Evolutionary conservation across 1,140 invertebrate genomes (phyloP).

Genomic region (Drosophila sulfurigaster): DNA sequence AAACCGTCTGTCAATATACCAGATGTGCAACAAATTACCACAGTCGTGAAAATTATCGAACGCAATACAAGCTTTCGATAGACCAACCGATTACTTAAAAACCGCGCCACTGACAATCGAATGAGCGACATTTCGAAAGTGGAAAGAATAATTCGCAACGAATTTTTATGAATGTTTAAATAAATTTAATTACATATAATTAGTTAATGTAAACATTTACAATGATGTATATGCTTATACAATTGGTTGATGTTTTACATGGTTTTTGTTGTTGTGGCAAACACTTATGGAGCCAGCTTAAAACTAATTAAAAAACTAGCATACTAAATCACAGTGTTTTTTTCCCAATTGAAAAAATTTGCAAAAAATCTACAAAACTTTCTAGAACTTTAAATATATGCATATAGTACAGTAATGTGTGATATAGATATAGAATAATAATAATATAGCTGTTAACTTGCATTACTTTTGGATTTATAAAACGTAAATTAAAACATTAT

Average conservation of each 20-base stretch:
- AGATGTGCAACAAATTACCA: neutral
- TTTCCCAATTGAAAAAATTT: slow-evolving; percentile 82
- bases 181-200: slow-evolving; percentile 78
- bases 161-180: slow-evolving; percentile 71
- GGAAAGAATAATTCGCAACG: slow-evolving; percentile 9
- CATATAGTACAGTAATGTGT: slow-evolving; percentile 35
- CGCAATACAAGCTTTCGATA: neutral
- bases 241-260: slow-evolving; percentile 45
- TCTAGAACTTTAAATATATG: slow-evolving; percentile 55
- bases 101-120: neutral
- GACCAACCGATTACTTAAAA: neutral
- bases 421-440: slow-evolving; percentile 37
- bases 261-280: slow-evolving; percentile 24
- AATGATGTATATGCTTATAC: slow-evolving; percentile 57
- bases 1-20: neutral
- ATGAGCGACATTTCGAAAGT: neutral
- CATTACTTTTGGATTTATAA: slow-evolving; percentile 59
- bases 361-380: slow-evolving; percentile 76
- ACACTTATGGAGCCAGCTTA: slow-evolving; percentile 53
- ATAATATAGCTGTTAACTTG: slow-evolving; percentile 39
- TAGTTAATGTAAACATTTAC: slow-evolving; percentile 76
- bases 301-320: slow-evolving; percentile 84
- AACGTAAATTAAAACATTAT: slow-evolving; percentile 74
- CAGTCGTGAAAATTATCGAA: neutral
- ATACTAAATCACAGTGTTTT: slow-evolving; percentile 84